phyloP scores from a whole-genome alignment of 1,140 invertebrate species.

The Kradibia gibbosae region DNA sequence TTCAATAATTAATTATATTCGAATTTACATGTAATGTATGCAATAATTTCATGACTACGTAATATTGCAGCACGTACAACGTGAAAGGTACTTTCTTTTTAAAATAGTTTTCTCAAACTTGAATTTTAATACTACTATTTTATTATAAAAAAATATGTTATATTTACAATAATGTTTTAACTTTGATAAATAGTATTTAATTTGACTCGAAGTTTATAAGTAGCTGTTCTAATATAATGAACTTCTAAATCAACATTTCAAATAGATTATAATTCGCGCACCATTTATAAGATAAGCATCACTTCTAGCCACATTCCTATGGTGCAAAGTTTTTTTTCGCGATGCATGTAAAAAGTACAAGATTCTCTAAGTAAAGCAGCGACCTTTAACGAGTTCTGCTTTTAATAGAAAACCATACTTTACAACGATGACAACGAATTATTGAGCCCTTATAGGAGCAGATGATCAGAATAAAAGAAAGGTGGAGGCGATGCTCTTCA shows the following conservation, averaged over 20 bases:
- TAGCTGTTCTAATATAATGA: no score
- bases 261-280: background rate
- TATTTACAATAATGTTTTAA: background rate
- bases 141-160: background rate
- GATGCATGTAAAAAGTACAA: background rate
- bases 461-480: constrained; percentile 23
- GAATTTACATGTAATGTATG: background rate
- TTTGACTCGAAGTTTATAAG: background rate
- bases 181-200: background rate
- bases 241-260: no score
- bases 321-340: no score
- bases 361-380: background rate
- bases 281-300: no score
- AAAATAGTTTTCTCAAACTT: background rate
- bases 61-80: background rate
- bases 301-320: no score
- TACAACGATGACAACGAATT: background rate
- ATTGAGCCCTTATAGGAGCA: background rate
- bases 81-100: background rate
- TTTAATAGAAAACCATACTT: background rate
- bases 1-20: background rate
- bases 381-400: background rate
- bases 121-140: background rate
- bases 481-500: background rate
- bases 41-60: background rate